Evolutionary conservation across 1,140 invertebrate genomes (phyloP), one percentile per base, ranked within the genome.

Genomic region (Dendroctonus ponderosae): DNA sequence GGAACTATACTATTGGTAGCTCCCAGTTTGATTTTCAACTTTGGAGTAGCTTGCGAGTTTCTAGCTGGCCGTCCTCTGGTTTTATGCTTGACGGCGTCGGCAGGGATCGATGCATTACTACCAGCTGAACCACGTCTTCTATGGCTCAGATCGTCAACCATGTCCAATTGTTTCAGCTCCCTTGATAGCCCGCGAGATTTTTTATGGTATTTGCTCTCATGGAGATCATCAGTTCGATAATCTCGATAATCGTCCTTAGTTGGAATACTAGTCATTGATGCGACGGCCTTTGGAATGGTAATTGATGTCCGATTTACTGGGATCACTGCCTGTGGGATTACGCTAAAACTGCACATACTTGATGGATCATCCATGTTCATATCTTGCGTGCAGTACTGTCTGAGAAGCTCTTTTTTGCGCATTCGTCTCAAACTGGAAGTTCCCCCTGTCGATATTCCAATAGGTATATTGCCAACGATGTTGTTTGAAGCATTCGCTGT

Each of bases 381-480:
- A 72, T 93, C 90, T 76, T 94, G 90, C 0, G 89, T 91, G 78
- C 91, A 92, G 75, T 94, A 94, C 73, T 92, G 86, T 9, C 91
- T 83, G 9, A 95, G 78, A 8, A 95, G 75, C 77, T 95, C 92
- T 73, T 95, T 95, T 79, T 95, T 95, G 5, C 93, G 82, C 92
- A 94, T 94, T 38, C 92, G 82, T 51, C 92, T 80, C 7, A 93
- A 82, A 76, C 90, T 91, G 0, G 88, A 89, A 0, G 89, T 88
- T 14, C 72, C 73, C 42, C 65, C 66, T 0, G 63, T 51, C 26
- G 64, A 62, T 9, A 74, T 70, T 46, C 63, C 71, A 37, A 71
- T 65, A 26, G 72, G 71, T 62, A 59, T 59, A 48, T 58, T 71
- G 38, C 59, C 67, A 7, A 70, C 69, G 40, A 70, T 74, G 54